Percentiles rank a stretch among this genome's conserved stretches.
These are phyloP conservation scores for Eustalomyia histrio DNA, from an alignment of 2,888 invertebrate species.

Conservation along the genomic window DNA sequence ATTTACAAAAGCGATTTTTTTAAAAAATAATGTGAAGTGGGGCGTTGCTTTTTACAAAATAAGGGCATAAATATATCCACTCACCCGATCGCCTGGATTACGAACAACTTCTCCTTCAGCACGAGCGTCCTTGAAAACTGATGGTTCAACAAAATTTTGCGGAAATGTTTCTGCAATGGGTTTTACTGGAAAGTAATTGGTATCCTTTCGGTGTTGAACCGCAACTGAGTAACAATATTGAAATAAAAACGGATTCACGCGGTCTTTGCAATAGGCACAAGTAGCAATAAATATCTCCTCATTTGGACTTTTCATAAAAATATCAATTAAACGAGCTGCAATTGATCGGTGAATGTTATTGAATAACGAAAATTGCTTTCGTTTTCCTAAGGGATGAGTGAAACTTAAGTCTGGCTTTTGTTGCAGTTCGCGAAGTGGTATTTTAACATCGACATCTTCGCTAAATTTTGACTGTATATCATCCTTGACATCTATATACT, in stretches of 20 bases:
- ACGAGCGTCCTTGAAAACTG: constrained; percentile 85
- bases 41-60: too few relatives aligned
- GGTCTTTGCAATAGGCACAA: constrained; percentile 85
- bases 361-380: constrained; percentile 85
- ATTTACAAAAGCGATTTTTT: too few relatives aligned
- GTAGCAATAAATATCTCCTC: constrained; percentile 85
- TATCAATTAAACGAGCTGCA: constrained; percentile 85
- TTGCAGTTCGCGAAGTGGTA: constrained; percentile 74
- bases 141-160: constrained; percentile 89
- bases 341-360: constrained; percentile 85
- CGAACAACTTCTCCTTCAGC: constrained; percentile 85
- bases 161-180: constrained; percentile 90
- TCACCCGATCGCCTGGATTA: constrained; percentile 79
- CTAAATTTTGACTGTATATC: constrained; percentile 75
- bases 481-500: constrained; percentile 71
- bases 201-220: constrained; percentile 82
- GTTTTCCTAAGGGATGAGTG: constrained; percentile 69
- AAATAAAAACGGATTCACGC: constrained; percentile 89
- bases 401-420: constrained; percentile 75
- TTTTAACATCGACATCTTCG: constrained; percentile 73
- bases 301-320: constrained; percentile 83
- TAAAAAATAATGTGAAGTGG: too few relatives aligned
- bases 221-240: constrained; percentile 89
- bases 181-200: constrained; percentile 83
- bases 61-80: constrained; percentile 32